Evolutionary conservation across 2,113 vertebrate species (phyloP), one percentile per base, ranked within the genome.

Genomic region (Fregata magnificens): DNA sequence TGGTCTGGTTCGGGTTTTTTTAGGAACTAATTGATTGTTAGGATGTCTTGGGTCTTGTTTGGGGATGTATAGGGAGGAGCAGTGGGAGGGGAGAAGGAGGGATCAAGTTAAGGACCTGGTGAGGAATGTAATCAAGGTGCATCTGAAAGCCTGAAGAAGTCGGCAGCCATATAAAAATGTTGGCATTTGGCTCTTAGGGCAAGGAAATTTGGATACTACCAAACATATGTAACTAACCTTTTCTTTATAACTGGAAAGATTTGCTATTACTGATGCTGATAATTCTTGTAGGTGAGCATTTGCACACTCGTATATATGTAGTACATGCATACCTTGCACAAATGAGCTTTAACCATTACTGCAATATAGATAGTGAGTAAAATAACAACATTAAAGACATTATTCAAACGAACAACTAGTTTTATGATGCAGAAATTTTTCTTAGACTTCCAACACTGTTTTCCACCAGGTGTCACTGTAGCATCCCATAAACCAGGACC

Each of bases 391-490:
- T 52, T 88, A 45, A 74, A 81, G 20, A 38, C 19, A 5, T 31
- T 29, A 22, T 26, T 59, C 38, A 56, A 74, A 76, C 0, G 0
- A 69, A 40, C 59, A 53, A 8, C 22, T 82, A 4, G 1, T 36
- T 36, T 44, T 26, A 56, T 2, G 13, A 31, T 3, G 11, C 14
- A 62, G 36, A 95, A 89, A 2, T 58, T 40, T 69, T 94, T 58
- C 32, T 56, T 76, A 28, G 55, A 22, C 55, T 81, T 71, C 66
- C 19, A 69, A 82, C 42, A 24, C 29, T 76, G 7, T 18, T 81
- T 95, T 92, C 98, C 98, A 98, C 97, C 93, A 77, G 98, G 92
- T 97, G 98, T 98, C 98, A 96, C 97, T 98, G 74, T 95, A 87
- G 79, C 74, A 97, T 86, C n/a, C 76, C 63, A 81, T 80, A 96